Evolutionary conservation across 2,113 vertebrate species (phyloP).

Genomic region (Elachura formosa): DNA sequence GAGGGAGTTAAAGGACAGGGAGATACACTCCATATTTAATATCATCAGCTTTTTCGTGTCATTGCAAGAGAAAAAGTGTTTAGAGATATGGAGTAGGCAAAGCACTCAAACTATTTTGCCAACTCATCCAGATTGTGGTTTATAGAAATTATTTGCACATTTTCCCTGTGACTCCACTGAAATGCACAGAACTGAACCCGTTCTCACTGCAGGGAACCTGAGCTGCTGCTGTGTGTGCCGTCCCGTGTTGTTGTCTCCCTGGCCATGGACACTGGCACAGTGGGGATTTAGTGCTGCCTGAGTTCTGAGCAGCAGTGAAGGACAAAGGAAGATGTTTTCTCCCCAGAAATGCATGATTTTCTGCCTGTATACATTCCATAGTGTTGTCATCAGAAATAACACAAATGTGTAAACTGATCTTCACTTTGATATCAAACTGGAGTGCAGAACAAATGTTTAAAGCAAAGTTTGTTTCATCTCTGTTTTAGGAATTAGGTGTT

Average conservation of each 20-base stretch:
- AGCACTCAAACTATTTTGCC: not conserved
- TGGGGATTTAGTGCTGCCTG: fast-evolving
- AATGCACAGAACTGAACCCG: not conserved
- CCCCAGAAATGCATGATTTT: not conserved
- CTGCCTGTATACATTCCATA: not conserved
- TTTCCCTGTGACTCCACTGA: not conserved
- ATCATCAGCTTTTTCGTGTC: not conserved
- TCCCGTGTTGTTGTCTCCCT: fast-evolving
- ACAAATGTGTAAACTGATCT: not conserved
- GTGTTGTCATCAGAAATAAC: not conserved
- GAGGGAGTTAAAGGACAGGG: not conserved
- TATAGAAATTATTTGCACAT: not conserved
- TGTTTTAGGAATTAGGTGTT: not conserved
- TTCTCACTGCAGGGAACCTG: not conserved
- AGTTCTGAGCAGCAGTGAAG: not conserved
- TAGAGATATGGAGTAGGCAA: not conserved
- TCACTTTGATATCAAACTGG: not conserved
- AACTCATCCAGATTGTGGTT: not conserved
- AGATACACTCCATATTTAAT: conserved; percentile 1
- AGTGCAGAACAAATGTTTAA: fast-evolving
- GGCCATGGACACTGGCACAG: fast-evolving
- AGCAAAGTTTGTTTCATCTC: not conserved
- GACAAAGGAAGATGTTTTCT: not conserved
- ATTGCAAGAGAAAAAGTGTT: not conserved
- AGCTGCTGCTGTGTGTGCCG: not conserved